Evolutionary conservation across 1,140 invertebrate genomes (phyloP).

Genomic region (Ostrea denselamellosa): DNA sequence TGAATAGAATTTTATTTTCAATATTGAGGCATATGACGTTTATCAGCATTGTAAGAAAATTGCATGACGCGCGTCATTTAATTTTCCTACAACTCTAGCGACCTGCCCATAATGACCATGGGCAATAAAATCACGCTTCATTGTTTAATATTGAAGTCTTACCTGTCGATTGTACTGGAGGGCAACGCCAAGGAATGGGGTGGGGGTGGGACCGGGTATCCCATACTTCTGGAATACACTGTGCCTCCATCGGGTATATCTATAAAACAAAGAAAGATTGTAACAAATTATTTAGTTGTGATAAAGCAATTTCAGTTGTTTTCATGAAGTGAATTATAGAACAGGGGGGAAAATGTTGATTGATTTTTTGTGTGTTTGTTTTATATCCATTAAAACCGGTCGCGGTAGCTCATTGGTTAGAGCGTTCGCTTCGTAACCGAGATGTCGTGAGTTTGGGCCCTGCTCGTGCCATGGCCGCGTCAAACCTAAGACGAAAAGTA

Average conservation of each 20-base stretch:
- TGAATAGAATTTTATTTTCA: no score
- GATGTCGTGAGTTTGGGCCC: no score
- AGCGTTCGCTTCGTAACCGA: no score
- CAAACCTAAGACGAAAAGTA: no score
- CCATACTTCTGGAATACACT: neutral
- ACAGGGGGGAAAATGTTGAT: neutral
- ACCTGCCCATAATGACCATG: no score
- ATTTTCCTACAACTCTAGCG: no score
- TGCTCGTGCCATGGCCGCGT: no score
- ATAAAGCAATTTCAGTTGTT: neutral
- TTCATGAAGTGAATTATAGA: neutral
- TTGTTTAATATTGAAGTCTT: no score
- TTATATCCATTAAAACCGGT: neutral
- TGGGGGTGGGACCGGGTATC: constrained; percentile 9
- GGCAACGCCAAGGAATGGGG: neutral
- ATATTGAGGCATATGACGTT: no score
- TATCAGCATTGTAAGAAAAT: neutral
- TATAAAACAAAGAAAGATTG: neutral
- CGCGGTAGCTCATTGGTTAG: no score
- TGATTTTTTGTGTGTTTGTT: neutral
- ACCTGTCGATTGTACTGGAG: neutral
- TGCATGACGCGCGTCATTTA: neutral
- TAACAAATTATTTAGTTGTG: neutral
- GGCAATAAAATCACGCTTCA: no score
- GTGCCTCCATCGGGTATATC: constrained; percentile 35